A percentile compares a stretch with the other conserved stretches of the same genome.
These are phyloP conservation scores for Acanthornis magna DNA, from an alignment of 2,797 vertebrate genomes.

Conservation along the genomic window DNA sequence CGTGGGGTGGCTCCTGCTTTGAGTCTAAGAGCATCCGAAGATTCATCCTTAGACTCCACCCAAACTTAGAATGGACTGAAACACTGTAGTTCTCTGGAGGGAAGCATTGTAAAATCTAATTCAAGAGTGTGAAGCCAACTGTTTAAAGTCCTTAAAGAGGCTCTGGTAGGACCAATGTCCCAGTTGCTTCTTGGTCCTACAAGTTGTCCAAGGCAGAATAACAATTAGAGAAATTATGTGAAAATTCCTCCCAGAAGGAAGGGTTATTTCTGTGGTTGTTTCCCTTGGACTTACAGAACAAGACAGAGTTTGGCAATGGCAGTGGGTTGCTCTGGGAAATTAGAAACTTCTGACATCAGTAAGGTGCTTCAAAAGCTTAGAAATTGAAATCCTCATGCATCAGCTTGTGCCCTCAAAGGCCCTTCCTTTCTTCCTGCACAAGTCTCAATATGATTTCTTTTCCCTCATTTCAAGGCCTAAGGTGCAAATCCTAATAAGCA, in stretches of 20 bases:
- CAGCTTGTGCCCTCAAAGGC: neutral
- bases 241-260: neutral
- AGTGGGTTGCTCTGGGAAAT: neutral
- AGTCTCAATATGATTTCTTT: neutral
- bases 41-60: neutral
- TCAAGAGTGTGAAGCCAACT: neutral
- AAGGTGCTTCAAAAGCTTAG: neutral
- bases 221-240: neutral
- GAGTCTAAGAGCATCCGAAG: neutral
- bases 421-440: neutral
- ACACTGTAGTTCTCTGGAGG: neutral
- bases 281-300: neutral
- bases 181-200: neutral
- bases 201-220: neutral
- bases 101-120: neutral
- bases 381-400: neutral
- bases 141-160: neutral
- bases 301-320: neutral
- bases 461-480: neutral
- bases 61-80: neutral
- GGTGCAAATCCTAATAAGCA: neutral
- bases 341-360: neutral
- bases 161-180: neutral
- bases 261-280: neutral
- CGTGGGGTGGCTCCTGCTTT: neutral